These are phyloP conservation scores for Chironomus striatipennis DNA, from an alignment of 1,140 invertebrate genomes.

Conservation along the genomic window DNA sequence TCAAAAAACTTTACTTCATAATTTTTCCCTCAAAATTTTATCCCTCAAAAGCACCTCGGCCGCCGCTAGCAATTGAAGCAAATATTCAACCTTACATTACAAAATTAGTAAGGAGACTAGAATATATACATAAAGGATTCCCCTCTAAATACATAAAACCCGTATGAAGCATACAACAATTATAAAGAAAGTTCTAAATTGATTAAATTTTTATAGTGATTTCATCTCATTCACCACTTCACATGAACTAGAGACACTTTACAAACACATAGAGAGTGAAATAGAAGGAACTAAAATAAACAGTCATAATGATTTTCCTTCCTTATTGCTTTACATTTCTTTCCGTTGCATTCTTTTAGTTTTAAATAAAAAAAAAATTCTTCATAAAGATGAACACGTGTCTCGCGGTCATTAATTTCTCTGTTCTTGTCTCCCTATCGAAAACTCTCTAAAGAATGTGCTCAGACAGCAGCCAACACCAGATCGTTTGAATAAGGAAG, in stretches of 20 bases:
- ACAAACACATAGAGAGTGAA: neutral
- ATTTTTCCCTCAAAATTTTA: no score
- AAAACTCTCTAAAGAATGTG: neutral
- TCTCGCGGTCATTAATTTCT: slow-evolving; percentile 7
- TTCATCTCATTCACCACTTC: neutral
- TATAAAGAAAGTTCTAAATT: neutral
- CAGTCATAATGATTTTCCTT: slow-evolving; percentile 2
- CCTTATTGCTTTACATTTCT: neutral
- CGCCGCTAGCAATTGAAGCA: no score
- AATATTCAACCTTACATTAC: no score
- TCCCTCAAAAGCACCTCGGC: no score
- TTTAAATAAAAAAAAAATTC: neutral
- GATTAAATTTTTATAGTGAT: slow-evolving; percentile 1
- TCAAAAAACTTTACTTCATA: no score
- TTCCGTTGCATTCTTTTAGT: neutral
- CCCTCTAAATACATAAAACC: no score
- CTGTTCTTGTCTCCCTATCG: neutral
- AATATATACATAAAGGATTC: no score
- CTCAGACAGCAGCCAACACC: no score
- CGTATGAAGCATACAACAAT: neutral
- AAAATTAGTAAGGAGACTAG: no score
- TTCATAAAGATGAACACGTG: slow-evolving; percentile 1
- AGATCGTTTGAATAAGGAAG: no score
- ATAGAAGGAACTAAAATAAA: neutral
- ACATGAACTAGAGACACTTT: neutral